A percentile compares a stretch with the other conserved stretches of the same genome.
phyloP scores from a whole-genome alignment of 2,113 vertebrate species.

The Hirundichthys speculiger region DNA sequence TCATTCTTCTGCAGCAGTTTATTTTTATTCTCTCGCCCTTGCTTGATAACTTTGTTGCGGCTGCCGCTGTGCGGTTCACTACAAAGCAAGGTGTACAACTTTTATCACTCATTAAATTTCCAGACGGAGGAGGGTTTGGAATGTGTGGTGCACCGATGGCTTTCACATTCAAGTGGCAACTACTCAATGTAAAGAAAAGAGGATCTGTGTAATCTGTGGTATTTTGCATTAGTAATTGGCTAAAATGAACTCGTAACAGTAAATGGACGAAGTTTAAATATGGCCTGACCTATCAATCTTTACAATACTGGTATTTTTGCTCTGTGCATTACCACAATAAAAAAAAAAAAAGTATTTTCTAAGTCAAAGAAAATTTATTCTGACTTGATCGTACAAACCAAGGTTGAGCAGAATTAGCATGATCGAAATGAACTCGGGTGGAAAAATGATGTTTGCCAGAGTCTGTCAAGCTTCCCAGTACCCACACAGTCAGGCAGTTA shows the following conservation, averaged over 20 bases:
- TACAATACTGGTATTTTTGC: no score
- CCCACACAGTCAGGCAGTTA: background rate
- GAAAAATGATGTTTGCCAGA: background rate
- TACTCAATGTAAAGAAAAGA: conserved; percentile 5
- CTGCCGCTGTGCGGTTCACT: conserved; percentile 32
- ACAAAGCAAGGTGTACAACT: conserved; percentile 28
- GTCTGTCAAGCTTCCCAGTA: background rate
- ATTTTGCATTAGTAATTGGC: background rate
- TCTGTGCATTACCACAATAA: no score
- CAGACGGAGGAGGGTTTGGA: conserved; percentile 24
- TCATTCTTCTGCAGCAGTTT: conserved; percentile 43
- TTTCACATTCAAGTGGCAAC: conserved; percentile 1
- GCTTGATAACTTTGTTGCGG: conserved; percentile 48
- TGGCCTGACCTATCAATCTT: conserved; percentile 1
- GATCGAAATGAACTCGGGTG: background rate
- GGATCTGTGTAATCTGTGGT: background rate
- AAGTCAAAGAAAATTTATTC: background rate
- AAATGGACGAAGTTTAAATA: background rate
- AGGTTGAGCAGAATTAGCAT: background rate
- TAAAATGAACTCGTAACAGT: background rate
- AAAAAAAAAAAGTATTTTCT: background rate
- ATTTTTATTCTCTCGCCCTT: conserved; percentile 52
- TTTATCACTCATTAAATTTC: conserved; percentile 61
- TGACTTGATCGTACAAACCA: background rate
- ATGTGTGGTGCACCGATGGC: conserved; percentile 10